Evolutionary conservation across 2,888 invertebrate genomes (phyloP), one percentile per base, ranked within the genome.

Genomic region (Podabrus alpinus): DNA sequence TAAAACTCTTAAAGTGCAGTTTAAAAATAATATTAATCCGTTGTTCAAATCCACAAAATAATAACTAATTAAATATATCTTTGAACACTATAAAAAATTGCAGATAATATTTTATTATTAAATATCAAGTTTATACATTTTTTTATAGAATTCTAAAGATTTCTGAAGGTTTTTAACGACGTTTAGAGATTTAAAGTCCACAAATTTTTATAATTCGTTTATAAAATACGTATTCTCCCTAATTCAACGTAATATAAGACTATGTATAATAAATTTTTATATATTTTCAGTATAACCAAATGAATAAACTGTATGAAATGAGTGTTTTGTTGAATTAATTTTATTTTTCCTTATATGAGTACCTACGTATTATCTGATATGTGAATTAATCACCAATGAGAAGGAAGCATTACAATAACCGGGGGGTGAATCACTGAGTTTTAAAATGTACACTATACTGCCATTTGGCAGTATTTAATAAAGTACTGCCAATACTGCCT

Each of bases 221-320:
- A 77, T 77, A 78, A 68, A 79, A 76, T 78, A 71, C 77, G 77
- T 81, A 79, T 45, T 45, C 2, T 7, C 45, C 19, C 62, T 82
- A 83, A 80, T 79, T 82, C 81, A 79, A 80, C 79, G 76, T 81
- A 81, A 77, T 79, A 72, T 80, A 82, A 80, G 80, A 80, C 78
- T 80, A 85, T 85, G 84, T 83, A 84, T 83, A 84, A 84, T 45
- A 45, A 45, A 45, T 85, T 86, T 86, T 86, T 86, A 85, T 86
- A 86, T 83, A 85, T 84, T 79, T 81, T 80, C 79, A 79, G 81
- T 83, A 81, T 85, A 86, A 85, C 84, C 83, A 85, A 84, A 85
- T 84, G 85, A 84, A 86, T 45, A 83, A 85, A 84, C 85, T 85
- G 84, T 86, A 85, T 84, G 85, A 85, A 85, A 83, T 72, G 45